Conservation (phyloP, 2,113 vertebrate genomes). For the Spermophilus dauricus region DNA sequence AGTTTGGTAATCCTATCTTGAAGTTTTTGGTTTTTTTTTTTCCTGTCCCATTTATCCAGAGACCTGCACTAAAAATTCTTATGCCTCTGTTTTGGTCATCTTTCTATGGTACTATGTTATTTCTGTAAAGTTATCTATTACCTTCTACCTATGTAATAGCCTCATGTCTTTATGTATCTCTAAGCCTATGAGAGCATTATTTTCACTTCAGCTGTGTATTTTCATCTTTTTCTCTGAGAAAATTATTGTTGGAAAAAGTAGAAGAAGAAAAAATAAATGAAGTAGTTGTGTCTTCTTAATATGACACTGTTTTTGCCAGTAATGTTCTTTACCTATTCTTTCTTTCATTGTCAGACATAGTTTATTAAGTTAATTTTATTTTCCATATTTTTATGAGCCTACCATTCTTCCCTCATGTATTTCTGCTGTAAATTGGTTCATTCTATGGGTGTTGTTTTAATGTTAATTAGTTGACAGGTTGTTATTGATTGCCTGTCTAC, state of each 20-base stretch:
- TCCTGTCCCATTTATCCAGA: background rate
- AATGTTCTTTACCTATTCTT: background rate
- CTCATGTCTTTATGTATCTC: background rate
- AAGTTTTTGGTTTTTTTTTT: background rate
- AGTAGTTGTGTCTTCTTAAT: background rate
- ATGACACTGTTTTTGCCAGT: background rate
- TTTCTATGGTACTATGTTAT: too few species aligned
- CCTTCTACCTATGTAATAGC: background rate
- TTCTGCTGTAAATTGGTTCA: background rate
- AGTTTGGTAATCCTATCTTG: conserved; percentile 11
- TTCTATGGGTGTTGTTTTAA: background rate
- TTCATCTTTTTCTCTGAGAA: background rate
- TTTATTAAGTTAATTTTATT: background rate
- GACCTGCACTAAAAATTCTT: background rate
- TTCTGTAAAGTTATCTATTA: too few species aligned
- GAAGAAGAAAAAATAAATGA: background rate
- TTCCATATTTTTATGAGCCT: background rate
- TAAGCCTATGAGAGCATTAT: background rate
- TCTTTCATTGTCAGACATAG: background rate
- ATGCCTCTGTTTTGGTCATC: too few species aligned
- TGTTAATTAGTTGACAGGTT: conserved; percentile 5
- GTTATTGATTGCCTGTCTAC: background rate
- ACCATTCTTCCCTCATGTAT: background rate
- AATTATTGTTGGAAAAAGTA: conserved; percentile 21
- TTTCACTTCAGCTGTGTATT: background rate